These are phyloP conservation scores for Callyntrura guangdongensis DNA, from an alignment of 2,888 invertebrate species.

Conservation along the genomic window DNA sequence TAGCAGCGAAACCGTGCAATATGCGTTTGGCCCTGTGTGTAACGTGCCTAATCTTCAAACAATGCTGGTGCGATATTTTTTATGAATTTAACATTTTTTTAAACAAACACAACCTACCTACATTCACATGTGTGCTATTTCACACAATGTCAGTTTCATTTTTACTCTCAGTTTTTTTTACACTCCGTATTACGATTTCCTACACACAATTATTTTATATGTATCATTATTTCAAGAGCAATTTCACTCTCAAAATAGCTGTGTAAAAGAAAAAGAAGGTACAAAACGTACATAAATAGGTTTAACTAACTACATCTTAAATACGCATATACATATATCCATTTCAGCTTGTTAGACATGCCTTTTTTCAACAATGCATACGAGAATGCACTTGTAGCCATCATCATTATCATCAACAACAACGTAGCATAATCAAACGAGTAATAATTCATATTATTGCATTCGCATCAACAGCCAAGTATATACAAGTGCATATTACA, in stretches of 20 bases:
- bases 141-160: constrained; percentile 49
- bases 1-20: background rate
- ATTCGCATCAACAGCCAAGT: background rate
- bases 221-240: too few species aligned
- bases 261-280: background rate
- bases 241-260: too few species aligned
- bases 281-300: too few species aligned
- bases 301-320: background rate
- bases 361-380: constrained; percentile 2
- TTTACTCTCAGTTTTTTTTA: background rate
- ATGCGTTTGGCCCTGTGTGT: background rate
- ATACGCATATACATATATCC: background rate
- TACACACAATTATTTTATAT: background rate
- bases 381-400: constrained; percentile 1
- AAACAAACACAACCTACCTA: background rate
- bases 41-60: background rate
- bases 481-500: background rate
- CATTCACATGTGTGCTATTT: constrained; percentile 14
- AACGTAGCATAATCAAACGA: background rate
- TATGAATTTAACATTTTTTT: background rate
- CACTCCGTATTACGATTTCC: constrained; percentile 1
- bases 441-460: background rate
- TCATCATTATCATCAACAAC: constrained; percentile 16
- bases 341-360: background rate
- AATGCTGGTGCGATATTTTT: background rate